These are phyloP conservation scores for Drosophila tsacasi DNA, from an alignment of 1,140 invertebrate species.

Conservation along the genomic window DNA sequence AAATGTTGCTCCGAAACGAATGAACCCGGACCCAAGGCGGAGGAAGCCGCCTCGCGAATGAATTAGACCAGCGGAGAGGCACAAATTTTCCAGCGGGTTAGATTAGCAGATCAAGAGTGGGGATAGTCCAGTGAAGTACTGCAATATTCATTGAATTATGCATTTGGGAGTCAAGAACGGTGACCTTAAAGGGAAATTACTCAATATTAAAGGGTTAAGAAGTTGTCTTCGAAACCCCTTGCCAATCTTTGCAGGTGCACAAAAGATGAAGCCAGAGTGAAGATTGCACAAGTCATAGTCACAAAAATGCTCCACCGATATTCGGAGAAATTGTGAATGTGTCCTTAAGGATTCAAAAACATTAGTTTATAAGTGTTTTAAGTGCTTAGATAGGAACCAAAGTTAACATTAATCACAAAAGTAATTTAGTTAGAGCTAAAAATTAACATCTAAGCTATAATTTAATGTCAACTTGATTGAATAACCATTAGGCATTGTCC, in stretches of 20 bases:
- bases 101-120: constrained; percentile 27
- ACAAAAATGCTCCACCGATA: too few relatives aligned
- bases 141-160: constrained; percentile 17
- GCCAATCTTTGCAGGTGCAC: background rate
- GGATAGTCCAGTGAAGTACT: constrained; percentile 31
- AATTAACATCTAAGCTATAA: too few relatives aligned
- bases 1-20: constrained; percentile 66
- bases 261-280: background rate
- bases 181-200: background rate
- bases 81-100: constrained; percentile 39
- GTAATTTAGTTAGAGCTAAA: too few relatives aligned
- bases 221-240: background rate
- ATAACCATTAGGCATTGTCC: background rate
- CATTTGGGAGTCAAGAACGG: background rate
- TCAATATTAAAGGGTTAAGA: background rate
- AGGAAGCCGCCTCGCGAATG: constrained; percentile 64
- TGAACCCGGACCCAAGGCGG: constrained; percentile 25
- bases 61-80: constrained; percentile 35
- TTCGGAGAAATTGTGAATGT: too few relatives aligned
- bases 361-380: too few relatives aligned
- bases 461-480: background rate
- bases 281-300: background rate
- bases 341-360: too few relatives aligned
- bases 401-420: too few relatives aligned
- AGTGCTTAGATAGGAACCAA: too few relatives aligned